phyloP scores from a whole-genome alignment of 2,113 vertebrate species.

The Motacilla alba region DNA sequence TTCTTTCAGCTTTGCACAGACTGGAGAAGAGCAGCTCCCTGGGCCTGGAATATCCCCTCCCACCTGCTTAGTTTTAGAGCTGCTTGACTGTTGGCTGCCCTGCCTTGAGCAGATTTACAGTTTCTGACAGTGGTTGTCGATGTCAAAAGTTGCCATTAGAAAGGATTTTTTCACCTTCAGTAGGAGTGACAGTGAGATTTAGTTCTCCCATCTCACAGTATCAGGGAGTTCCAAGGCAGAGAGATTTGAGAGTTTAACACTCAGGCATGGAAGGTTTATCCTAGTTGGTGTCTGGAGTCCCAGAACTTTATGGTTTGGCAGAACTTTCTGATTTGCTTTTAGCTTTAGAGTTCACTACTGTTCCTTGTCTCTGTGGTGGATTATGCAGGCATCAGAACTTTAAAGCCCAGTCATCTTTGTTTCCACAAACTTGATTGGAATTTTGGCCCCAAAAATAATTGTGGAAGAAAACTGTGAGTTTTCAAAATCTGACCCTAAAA shows the following conservation, averaged over 20 bases:
- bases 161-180: background rate
- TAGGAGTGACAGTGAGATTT: background rate
- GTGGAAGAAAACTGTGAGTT: background rate
- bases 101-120: background rate
- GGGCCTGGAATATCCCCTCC: background rate
- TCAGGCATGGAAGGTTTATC: background rate
- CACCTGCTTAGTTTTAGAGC: background rate
- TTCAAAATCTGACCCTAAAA: background rate
- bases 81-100: background rate
- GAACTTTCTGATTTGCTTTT: background rate
- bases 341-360: background rate
- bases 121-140: background rate
- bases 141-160: background rate
- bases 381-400: background rate
- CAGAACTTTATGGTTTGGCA: background rate
- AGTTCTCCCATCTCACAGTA: background rate
- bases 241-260: background rate
- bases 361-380: background rate
- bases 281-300: background rate
- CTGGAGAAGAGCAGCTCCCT: background rate
- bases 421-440: background rate
- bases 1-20: background rate
- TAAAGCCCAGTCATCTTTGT: background rate
- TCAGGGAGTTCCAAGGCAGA: background rate
- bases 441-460: background rate